Evolutionary conservation across 1,140 invertebrate species (phyloP).

Genomic region (Gryon sp.): DNA sequence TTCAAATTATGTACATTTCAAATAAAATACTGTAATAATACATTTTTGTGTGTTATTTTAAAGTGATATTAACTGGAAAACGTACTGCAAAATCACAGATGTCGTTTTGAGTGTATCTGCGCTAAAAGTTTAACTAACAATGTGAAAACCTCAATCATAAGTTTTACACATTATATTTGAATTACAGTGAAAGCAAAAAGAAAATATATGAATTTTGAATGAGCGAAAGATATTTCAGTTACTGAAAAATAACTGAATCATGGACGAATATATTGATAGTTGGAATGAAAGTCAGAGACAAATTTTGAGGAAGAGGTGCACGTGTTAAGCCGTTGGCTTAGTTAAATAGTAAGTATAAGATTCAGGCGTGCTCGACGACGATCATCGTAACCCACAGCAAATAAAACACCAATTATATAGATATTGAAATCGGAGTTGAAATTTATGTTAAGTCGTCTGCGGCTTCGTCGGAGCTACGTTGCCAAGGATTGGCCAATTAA

Average conservation of each 20-base stretch:
- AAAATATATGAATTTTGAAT: too few species aligned
- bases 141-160: slow-evolving; percentile 5
- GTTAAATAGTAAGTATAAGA: slow-evolving; percentile 57
- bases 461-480: slow-evolving; percentile 45
- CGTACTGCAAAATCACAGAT: too few species aligned
- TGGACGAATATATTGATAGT: slow-evolving; percentile 21
- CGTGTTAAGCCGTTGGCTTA: slow-evolving; percentile 45
- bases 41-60: too few species aligned
- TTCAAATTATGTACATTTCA: too few species aligned
- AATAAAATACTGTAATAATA: too few species aligned
- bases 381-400: slow-evolving; percentile 35
- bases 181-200: too few species aligned
- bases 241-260: background rate
- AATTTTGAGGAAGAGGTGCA: slow-evolving; percentile 24
- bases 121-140: slow-evolving; percentile 9
- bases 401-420: slow-evolving; percentile 67
- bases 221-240: too few species aligned
- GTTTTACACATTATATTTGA: too few species aligned
- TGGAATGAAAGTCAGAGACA: slow-evolving; percentile 41
- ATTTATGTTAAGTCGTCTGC: slow-evolving; percentile 65
- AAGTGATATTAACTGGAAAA: too few species aligned
- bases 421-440: slow-evolving; percentile 67
- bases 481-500: slow-evolving; percentile 62
- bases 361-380: slow-evolving; percentile 39
- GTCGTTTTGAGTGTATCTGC: background rate